Conservation (phyloP, 1,140 invertebrate species). For the Nasonia longicornis region DNA sequence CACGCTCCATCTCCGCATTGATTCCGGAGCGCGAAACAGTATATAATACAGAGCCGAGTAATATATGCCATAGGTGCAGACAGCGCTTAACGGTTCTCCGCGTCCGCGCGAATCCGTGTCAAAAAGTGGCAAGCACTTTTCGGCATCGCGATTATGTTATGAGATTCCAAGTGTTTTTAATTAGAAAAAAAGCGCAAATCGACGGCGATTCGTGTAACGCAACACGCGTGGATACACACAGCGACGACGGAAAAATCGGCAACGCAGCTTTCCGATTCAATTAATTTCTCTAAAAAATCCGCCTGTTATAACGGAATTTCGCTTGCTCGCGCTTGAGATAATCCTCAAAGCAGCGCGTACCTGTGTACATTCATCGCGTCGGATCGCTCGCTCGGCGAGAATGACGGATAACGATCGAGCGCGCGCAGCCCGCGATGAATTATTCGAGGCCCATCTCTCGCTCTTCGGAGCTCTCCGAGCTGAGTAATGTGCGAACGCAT, state of each 20-base stretch:
- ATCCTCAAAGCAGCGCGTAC: background rate
- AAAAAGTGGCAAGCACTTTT: background rate
- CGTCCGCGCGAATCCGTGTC: background rate
- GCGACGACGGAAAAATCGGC: background rate
- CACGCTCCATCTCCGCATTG: background rate
- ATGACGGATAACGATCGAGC: constrained; percentile 39
- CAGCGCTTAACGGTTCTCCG: no score
- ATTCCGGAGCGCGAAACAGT: background rate
- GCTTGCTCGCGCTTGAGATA: background rate
- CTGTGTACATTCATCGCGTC: background rate
- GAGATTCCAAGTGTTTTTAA: background rate
- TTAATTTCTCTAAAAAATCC: constrained; percentile 17
- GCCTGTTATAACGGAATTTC: background rate
- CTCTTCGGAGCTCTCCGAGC: background rate
- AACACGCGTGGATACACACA: background rate
- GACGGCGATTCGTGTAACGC: background rate
- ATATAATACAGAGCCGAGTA: no score
- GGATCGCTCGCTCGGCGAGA: constrained; percentile 4
- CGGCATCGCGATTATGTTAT: no score
- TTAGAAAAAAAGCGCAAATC: background rate
- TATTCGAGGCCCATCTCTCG: constrained; percentile 5
- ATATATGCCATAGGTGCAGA: no score
- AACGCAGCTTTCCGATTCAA: constrained; percentile 11
- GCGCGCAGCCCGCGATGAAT: constrained; percentile 5
- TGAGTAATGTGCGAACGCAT: constrained; percentile 41